Percentiles rank a stretch among this genome's conserved stretches.
These are phyloP conservation scores for Polydrusus cervinus DNA, from an alignment of 2,888 invertebrate genomes.

Conservation along the genomic window DNA sequence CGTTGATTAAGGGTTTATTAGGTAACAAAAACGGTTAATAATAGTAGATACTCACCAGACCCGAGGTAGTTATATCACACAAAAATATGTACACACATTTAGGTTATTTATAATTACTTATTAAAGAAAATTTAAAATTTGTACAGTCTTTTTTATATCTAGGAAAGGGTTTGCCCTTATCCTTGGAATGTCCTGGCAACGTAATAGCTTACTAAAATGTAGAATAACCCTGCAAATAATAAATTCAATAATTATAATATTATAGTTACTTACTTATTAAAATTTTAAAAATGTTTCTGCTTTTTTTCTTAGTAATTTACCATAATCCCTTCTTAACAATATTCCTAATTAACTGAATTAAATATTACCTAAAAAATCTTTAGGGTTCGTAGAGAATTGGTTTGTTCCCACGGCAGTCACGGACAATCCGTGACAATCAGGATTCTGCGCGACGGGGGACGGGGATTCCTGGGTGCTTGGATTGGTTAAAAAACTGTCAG, in stretches of 20 bases:
- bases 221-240: constrained; percentile 69
- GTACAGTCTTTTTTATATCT: constrained; percentile 42
- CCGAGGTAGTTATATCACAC: constrained; percentile 45
- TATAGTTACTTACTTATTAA: neutral
- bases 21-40: neutral
- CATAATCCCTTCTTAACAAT: no score
- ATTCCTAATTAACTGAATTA: no score
- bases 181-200: constrained; percentile 42
- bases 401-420: no score
- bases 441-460: no score
- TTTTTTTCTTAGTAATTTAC: neutral
- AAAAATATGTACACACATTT: constrained; percentile 15
- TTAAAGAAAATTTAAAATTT: constrained; percentile 16
- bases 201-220: constrained; percentile 64
- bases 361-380: no score
- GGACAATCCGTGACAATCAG: no score
- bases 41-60: constrained; percentile 34
- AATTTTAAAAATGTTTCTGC: neutral
- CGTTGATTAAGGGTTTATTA: neutral
- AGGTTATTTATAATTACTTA: neutral
- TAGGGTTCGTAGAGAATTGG: no score
- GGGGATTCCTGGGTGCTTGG: no score
- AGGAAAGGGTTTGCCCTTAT: constrained; percentile 31
- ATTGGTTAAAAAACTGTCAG: no score
- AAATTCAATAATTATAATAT: constrained; percentile 58